Evolutionary conservation across 2,797 vertebrate genomes (phyloP), one percentile per base, ranked within the genome.

Genomic region (Intellagama lesueurii): DNA sequence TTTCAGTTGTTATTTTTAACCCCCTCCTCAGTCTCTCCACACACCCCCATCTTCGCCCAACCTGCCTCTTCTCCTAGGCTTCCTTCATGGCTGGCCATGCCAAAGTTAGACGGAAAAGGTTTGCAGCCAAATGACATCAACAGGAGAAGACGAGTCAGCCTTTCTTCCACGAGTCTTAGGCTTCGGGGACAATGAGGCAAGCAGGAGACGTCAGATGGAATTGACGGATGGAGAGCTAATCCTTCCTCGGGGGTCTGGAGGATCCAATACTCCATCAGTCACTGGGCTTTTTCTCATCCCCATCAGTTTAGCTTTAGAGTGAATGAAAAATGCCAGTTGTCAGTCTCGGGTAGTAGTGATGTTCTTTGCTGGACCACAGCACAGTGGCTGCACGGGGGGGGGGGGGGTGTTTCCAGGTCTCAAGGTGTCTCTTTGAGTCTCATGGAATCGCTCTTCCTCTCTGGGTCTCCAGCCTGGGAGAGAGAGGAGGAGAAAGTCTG

Each of bases 21-120:
- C 69, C 28, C 30, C 30, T 32, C n/a, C 17, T 73, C 72, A 6
- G 19, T 12, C 19, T 44, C 47, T 16, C 1, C 84, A 93, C 92
- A 79, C 91, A 90, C 82, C 88, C 90, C 87, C 2, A 28, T 14
- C 44, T 69, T 87, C 30, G 84, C 85, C 7, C 32, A 68, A 9
- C 4, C 12, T 8, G 83, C 87, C 88, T 84, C 88, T 89, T 87
- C 91, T 92, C 91, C 90, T 91, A 92, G 89, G 84, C 94, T 91
- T 72, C 75, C 75, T 76, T 44, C 28, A 7, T 12, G 2, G 28
- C 35, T 8, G 75, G 22, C 35, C 7, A 70, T 24, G 79, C n/a
- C 64, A 44, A 3, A 75, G 47, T 12, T 16, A 6, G 32, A 14
- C 3, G 8, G 73, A 56, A 56, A 64, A 28, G 26, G 19, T 1